A percentile compares a stretch with the other conserved stretches of the same genome.
Evolutionary conservation across 2,797 vertebrate genomes (phyloP).

Genomic region (Rhinella marina): DNA sequence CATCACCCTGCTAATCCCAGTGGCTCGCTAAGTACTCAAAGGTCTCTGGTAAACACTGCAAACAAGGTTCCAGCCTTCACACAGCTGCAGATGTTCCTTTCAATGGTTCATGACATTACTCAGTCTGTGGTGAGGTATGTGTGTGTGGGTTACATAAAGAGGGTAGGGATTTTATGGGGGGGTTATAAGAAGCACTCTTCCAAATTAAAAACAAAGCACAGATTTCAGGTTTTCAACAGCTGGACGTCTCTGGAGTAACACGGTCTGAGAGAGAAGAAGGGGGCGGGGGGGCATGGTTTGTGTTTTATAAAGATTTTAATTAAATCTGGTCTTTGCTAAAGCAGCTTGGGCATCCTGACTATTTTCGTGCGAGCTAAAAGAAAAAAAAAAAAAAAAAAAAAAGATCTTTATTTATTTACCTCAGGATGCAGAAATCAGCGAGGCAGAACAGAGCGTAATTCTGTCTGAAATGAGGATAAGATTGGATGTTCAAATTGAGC

Average conservation of each 20-base stretch:
- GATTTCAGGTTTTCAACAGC: conserved; percentile 22
- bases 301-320: conserved; percentile 38
- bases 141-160: conserved; percentile 27
- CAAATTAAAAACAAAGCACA: conserved; percentile 46
- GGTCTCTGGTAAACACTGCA: conserved; percentile 29
- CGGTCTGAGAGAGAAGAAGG: background rate
- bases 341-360: conserved; percentile 13
- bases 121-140: conserved; percentile 16
- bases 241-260: conserved; percentile 35
- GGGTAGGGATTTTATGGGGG: background rate
- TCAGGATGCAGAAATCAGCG: conserved; percentile 53
- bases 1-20: background rate
- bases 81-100: conserved; percentile 48
- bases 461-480: conserved; percentile 53
- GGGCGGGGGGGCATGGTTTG: background rate
- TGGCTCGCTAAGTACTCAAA: conserved; percentile 8
- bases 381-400: conserved; percentile 5
- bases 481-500: conserved; percentile 54
- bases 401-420: conserved; percentile 44
- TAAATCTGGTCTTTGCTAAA: conserved; percentile 20
- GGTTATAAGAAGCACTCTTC: background rate
- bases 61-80: conserved; percentile 29
- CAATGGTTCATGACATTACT: conserved; percentile 35
- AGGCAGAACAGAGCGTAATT: conserved; percentile 51
- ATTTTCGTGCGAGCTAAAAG: background rate